Conservation (phyloP, 2,888 invertebrate species). For the Corythucha ciliata region DNA sequence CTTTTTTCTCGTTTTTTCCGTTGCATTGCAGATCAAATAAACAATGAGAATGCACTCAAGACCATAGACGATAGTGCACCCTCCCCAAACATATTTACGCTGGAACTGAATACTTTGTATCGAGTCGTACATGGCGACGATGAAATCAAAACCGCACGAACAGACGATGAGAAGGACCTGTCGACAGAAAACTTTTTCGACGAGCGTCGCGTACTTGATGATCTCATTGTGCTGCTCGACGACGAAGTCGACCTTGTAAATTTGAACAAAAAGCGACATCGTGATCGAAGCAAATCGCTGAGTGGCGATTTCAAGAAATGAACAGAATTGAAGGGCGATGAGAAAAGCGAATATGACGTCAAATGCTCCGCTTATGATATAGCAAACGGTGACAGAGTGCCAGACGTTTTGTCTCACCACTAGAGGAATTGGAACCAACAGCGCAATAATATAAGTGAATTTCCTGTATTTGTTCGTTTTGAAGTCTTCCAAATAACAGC, state of each 20-base stretch:
- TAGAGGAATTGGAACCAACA: conserved; percentile 10
- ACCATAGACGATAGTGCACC: conserved; percentile 9
- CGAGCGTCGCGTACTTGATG: conserved; percentile 3
- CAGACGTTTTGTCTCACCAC: not conserved
- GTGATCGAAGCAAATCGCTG: conserved; percentile 12
- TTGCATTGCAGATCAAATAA: conserved; percentile 19
- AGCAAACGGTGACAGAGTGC: not conserved
- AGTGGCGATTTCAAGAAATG: conserved; percentile 15
- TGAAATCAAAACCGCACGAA: conserved; percentile 19
- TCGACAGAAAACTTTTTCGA: conserved; percentile 14
- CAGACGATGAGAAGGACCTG: conserved; percentile 15
- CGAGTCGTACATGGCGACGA: conserved; percentile 18
- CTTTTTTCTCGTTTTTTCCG: conserved; percentile 13
- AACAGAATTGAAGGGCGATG: conserved; percentile 18
- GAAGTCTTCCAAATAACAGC: conserved; percentile 15
- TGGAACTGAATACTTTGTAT: conserved; percentile 10
- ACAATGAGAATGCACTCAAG: conserved; percentile 13
- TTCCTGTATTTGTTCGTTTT: conserved; percentile 2
- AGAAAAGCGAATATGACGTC: conserved; percentile 17
- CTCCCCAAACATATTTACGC: conserved; percentile 8
- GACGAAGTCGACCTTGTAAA: conserved; percentile 10
- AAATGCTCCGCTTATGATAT: conserved; percentile 9
- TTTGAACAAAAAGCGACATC: not conserved
- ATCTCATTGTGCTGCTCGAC: conserved; percentile 11
- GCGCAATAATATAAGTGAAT: not conserved